Percentiles rank a stretch among this genome's conserved stretches.
Evolutionary conservation across 2,797 vertebrate species (phyloP).

Genomic region (Channa striata): DNA sequence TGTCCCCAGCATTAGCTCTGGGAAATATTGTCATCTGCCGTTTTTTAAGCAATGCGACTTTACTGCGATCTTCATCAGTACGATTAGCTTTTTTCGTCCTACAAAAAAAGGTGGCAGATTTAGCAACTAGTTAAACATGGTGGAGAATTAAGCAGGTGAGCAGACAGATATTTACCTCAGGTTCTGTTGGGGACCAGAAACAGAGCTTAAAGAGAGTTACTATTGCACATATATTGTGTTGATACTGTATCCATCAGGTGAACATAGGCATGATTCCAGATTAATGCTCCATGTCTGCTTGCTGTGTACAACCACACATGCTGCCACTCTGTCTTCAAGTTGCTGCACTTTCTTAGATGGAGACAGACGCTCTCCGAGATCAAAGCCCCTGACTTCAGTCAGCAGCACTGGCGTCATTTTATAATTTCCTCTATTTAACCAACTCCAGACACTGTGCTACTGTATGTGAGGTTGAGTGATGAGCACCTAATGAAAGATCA

Average conservation of each 20-base stretch:
- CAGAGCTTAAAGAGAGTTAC: neutral
- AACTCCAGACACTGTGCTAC: neutral
- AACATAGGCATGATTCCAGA: neutral
- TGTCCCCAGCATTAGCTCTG: no score
- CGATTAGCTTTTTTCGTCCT: neutral
- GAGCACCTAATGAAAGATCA: constrained; percentile 71
- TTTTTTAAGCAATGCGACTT: neutral
- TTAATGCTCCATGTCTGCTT: neutral
- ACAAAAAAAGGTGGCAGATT: neutral
- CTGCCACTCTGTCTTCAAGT: constrained; percentile 13
- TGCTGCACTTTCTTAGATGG: constrained; percentile 29
- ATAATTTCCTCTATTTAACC: constrained; percentile 43
- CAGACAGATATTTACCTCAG: neutral
- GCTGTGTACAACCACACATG: neutral
- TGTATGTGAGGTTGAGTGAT: constrained; percentile 31
- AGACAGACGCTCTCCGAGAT: constrained; percentile 39
- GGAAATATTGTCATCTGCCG: no score
- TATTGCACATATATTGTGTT: neutral
- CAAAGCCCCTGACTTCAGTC: constrained; percentile 44
- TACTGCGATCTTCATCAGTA: no score
- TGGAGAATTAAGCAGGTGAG: neutral
- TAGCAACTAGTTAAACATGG: neutral
- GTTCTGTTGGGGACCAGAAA: neutral
- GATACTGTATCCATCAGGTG: neutral
- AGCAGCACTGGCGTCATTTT: constrained; percentile 25